Evolutionary conservation across 1,140 invertebrate species (phyloP).

Genomic region (Acarapis woodi): DNA sequence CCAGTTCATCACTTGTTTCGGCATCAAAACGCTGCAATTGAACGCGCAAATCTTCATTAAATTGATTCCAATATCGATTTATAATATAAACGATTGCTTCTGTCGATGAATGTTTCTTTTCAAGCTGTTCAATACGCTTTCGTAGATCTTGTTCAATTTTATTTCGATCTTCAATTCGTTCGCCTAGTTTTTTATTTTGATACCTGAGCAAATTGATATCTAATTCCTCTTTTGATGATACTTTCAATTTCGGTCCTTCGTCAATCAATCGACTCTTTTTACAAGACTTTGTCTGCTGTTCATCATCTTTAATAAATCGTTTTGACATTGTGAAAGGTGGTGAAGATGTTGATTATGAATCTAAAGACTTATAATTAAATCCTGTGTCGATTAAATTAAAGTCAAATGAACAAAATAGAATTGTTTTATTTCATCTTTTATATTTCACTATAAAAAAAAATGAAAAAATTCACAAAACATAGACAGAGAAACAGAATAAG

Average conservation of each 20-base stretch:
- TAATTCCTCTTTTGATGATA: conserved; percentile 43
- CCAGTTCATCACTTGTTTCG: conserved; percentile 68
- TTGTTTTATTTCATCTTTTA: too few relatives aligned
- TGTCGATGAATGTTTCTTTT: conserved; percentile 85
- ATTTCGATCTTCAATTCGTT: conserved; percentile 57
- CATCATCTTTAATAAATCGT: too few relatives aligned
- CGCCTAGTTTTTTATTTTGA: conserved; percentile 82
- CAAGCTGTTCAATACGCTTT: conserved; percentile 76
- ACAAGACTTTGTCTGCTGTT: too few relatives aligned
- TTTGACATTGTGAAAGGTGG: too few relatives aligned
- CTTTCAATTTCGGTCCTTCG: neutral
- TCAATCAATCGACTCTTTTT: too few relatives aligned
- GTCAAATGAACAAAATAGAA: too few relatives aligned
- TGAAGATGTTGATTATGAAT: too few relatives aligned
- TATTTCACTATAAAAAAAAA: too few relatives aligned
- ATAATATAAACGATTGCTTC: conserved; percentile 92
- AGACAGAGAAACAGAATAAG: too few relatives aligned
- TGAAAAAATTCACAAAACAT: too few relatives aligned
- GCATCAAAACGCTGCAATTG: conserved; percentile 82
- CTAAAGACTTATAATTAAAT: too few relatives aligned
- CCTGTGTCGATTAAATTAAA: too few relatives aligned
- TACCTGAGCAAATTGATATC: conserved; percentile 87
- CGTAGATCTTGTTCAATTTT: conserved; percentile 59
- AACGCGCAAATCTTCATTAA: conserved; percentile 85
- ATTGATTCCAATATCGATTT: conserved; percentile 89